A percentile compares a stretch with the other conserved stretches of the same genome.
Evolutionary conservation across 2,113 vertebrate genomes (phyloP).

Genomic region (Sylvilagus bachmani): DNA sequence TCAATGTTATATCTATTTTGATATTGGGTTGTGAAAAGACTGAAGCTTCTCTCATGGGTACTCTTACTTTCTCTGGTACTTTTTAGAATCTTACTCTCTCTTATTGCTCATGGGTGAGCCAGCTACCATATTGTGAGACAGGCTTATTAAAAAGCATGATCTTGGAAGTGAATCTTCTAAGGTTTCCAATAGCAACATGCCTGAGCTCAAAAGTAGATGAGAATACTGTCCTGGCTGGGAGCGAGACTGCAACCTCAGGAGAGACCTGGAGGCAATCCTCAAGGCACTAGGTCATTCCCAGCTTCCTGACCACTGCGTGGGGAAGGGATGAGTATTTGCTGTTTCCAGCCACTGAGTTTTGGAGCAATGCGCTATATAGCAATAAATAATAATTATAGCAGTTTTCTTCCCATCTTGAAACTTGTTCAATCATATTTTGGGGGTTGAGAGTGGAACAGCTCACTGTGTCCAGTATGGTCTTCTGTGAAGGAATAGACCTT

Average conservation of each 20-base stretch:
- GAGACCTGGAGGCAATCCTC: background rate
- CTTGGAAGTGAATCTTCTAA: background rate
- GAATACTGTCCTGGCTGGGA: background rate
- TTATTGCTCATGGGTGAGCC: background rate
- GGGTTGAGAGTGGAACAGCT: background rate
- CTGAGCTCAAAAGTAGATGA: background rate
- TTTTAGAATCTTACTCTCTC: background rate
- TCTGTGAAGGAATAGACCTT: background rate
- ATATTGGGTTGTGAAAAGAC: background rate
- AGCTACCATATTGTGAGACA: background rate
- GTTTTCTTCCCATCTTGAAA: conserved; percentile 25
- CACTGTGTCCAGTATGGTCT: background rate
- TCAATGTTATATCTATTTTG: background rate
- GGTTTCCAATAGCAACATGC: background rate
- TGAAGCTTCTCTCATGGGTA: background rate
- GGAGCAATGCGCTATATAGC: background rate
- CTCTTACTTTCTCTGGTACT: background rate
- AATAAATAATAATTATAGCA: background rate
- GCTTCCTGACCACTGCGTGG: background rate
- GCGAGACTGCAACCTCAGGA: background rate
- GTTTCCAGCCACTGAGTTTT: background rate
- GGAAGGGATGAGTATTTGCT: background rate
- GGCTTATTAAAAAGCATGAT: background rate
- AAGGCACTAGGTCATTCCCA: background rate
- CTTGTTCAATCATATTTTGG: background rate